Evolutionary conservation across 2,113 vertebrate genomes (phyloP).

Genomic region (Blennius ocellaris): DNA sequence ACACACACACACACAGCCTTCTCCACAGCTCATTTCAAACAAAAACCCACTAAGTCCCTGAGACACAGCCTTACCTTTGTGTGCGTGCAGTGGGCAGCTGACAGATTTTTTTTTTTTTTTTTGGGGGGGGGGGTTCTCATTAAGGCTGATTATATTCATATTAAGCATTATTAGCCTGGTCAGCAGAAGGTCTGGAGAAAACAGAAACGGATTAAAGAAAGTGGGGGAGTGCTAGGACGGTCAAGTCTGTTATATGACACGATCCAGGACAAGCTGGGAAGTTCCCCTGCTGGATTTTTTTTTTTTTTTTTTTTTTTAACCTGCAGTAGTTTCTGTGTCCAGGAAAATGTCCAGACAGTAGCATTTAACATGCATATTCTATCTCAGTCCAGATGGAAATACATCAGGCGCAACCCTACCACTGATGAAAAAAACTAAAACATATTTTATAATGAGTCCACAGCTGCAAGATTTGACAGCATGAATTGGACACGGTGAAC

Average conservation of each 20-base stretch:
- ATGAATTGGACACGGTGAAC: neutral
- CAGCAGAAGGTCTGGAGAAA: constrained; percentile 41
- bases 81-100: constrained; percentile 33
- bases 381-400: constrained; percentile 9
- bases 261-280: constrained; percentile 57
- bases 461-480: constrained; percentile 63
- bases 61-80: constrained; percentile 60
- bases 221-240: constrained; percentile 31
- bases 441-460: constrained; percentile 3
- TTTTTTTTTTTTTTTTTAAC: too few species aligned
- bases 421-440: neutral
- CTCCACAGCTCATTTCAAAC: constrained; percentile 45
- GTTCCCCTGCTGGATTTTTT: constrained; percentile 31
- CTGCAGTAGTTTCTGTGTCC: constrained; percentile 9
- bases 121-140: constrained; percentile 65
- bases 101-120: constrained; percentile 27
- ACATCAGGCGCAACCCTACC: neutral
- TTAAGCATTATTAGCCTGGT: constrained; percentile 66
- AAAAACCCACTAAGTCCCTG: constrained; percentile 23
- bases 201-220: constrained; percentile 56
- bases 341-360: constrained; percentile 7
- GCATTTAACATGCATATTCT: neutral
- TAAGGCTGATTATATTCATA: constrained; percentile 76
- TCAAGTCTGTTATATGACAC: constrained; percentile 45
- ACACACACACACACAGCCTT: neutral